phyloP scores from a whole-genome alignment of 1,140 invertebrate species.

The Drosophila ambigua region DNA sequence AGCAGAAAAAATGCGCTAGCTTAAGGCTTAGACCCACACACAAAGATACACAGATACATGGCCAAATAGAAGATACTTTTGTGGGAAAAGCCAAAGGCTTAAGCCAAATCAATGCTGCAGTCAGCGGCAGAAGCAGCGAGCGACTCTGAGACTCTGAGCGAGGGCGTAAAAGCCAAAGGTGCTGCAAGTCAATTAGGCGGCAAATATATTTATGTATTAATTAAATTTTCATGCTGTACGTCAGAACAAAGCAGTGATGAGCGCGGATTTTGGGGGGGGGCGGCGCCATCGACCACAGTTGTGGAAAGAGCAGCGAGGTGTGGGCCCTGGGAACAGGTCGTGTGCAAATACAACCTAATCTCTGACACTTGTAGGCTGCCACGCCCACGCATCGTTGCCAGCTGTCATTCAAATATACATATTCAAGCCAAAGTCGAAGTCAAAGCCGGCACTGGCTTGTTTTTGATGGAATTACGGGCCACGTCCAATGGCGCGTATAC shows the following conservation, averaged over 20 bases:
- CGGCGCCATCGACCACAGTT: not conserved
- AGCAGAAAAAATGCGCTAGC: slow-evolving; percentile 71
- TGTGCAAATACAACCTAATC: slow-evolving; percentile 75
- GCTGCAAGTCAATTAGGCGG: slow-evolving; percentile 63
- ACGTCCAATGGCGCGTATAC: slow-evolving; percentile 58
- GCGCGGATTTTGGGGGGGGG: slow-evolving; percentile 6
- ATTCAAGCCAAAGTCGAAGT: slow-evolving; percentile 45
- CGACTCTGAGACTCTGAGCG: not conserved
- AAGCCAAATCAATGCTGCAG: slow-evolving; percentile 57
- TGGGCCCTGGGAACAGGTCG: slow-evolving; percentile 31
- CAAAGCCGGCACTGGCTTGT: slow-evolving; percentile 41
- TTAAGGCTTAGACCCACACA: slow-evolving; percentile 31
- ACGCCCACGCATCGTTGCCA: slow-evolving; percentile 3
- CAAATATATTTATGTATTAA: no score
- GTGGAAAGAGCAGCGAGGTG: not conserved
- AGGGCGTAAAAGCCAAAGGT: slow-evolving; percentile 61
- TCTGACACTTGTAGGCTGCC: slow-evolving; percentile 57
- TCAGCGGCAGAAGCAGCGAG: slow-evolving; percentile 1
- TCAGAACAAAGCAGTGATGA: slow-evolving; percentile 16
- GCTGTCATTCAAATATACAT: slow-evolving; percentile 53
- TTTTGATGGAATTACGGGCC: slow-evolving; percentile 47
- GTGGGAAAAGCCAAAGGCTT: slow-evolving; percentile 34
- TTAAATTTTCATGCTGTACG: slow-evolving; percentile 69
- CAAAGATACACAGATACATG: slow-evolving; percentile 12
- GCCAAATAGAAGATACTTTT: not conserved